Evolutionary conservation across 2,113 vertebrate genomes (phyloP), one percentile per base, ranked within the genome.

Genomic region (Oplegnathus fasciatus): DNA sequence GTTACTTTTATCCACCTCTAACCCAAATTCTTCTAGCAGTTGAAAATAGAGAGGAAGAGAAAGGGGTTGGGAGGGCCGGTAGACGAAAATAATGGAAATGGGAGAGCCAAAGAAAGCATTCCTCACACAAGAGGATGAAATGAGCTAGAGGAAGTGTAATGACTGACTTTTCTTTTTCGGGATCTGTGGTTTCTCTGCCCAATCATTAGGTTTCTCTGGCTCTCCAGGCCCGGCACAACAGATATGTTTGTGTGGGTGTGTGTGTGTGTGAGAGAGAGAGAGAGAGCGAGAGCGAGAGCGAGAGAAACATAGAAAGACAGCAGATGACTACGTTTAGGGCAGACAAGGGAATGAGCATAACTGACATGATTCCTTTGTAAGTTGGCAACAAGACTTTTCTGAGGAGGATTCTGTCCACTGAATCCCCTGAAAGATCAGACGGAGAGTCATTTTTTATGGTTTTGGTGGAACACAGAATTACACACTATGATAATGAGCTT

Each of bases 161-260:
- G 82, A 83, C 89, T 76, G 69, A 70, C 74, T 65, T 75, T 67
- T 86, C 74, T 86, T 88, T 84, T 86, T 90, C 57, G 70, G 90
- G 90, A 75, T 66, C 26, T 85, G 86, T 79, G 90, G 88, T 90
- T 88, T 83, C 73, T 75, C 57, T 71, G 83, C 83, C 88, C 34
- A 74, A 60, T 91, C 79, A 60, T 89, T 91, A 85, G 64, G 78
- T 85, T 80, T 85, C 67, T 68, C 44, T 46, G 78, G 75, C 64
- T 71, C 69, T 82, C 55, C 64, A 78, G 83, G 55, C 80, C 75
- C 14, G 48, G 61, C 54, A 68, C 55, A 83, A 78, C 32, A 48
- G 40, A 50, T 46, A 4, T 71, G 69, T 78, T 15, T 46, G 67
- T 61, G 64, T 73, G 46, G 80, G 22, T 57, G 61, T 60, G 46